Conservation (phyloP, 2,113 vertebrate species). For the Xyrauchen texanus region DNA sequence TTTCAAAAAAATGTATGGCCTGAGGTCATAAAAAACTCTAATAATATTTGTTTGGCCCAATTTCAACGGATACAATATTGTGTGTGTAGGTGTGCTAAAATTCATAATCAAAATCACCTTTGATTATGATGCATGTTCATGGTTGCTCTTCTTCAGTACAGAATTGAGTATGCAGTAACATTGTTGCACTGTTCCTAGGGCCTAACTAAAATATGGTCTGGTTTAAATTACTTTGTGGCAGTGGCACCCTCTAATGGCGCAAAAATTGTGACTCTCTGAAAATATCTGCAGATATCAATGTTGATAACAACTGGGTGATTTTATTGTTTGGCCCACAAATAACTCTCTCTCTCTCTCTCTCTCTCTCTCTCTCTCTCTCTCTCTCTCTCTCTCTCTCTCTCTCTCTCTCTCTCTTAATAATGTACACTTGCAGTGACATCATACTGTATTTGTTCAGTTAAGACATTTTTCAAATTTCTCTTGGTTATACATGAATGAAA, state of each 20-base stretch:
- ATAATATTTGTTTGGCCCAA: too few species aligned
- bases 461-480: too few species aligned
- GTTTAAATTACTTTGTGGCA: conserved; percentile 12
- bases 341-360: neutral
- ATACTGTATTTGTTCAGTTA: neutral
- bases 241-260: conserved; percentile 8
- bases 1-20: too few species aligned
- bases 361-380: neutral
- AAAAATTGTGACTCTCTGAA: neutral
- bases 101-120: too few species aligned
- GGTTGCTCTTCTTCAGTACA: too few species aligned
- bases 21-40: too few species aligned
- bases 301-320: conserved; percentile 5
- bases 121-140: too few species aligned
- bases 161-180: too few species aligned
- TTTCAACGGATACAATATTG: too few species aligned
- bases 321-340: neutral
- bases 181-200: neutral
- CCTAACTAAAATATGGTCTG: neutral
- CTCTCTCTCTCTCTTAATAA: neutral
- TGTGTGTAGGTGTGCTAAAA: too few species aligned
- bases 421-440: neutral
- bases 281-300: neutral
- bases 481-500: too few species aligned
- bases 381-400: neutral